Base-by-base conservation (phyloP, 2,797 vertebrate species). In the Gadopsis bispinosus region DNA sequence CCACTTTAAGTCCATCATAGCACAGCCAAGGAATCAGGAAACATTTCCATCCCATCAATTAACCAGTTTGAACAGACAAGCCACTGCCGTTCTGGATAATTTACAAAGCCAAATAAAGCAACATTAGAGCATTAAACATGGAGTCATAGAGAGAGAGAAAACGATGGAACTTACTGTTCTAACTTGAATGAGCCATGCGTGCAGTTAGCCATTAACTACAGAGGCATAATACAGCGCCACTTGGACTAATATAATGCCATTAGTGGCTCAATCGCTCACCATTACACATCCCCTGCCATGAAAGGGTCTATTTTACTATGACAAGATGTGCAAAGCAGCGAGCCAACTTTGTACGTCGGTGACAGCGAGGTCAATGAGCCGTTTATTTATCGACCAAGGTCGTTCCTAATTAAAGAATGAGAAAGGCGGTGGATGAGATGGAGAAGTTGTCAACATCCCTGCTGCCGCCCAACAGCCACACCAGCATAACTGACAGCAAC, bases 321-420 rank as follows among this genome's bases (percentile, higher is more conserved):
- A 77, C 43, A 51, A 26, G 77, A 73, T 54, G 56, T 58, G 69
- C 48, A 64, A 79, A 71, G 80, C 73, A 56, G 54, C 4, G 61
- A 80, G 69, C 64, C n/a, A 75, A 61, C 63, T 76, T 70, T 39
- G 20, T 16, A 59, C 53, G 66, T 75, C 50, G 1, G 29, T 72
- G 79, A 75, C 83, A 63, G 61, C 5, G 14, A 65, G 62, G 72
- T 74, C 84, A 87, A 55, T 22, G 69, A 75, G 61, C 58, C 54
- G 8, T 66, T 87, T 72, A 79, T 75, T 84, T 89, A 87, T 79
- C 53, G 82, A 73, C 67, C 58, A 35, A 80, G 75, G 83, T 76
- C 17, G 1, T 16, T 55, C 37, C 67, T 83, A 84, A 91, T 90
- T 89, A 69, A 75, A 83, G 66, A 67, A 71, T 56, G 50, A 69